Evolutionary conservation across 2,797 vertebrate genomes (phyloP), one percentile per base, ranked within the genome.

Genomic region (Nyctibius grandis): DNA sequence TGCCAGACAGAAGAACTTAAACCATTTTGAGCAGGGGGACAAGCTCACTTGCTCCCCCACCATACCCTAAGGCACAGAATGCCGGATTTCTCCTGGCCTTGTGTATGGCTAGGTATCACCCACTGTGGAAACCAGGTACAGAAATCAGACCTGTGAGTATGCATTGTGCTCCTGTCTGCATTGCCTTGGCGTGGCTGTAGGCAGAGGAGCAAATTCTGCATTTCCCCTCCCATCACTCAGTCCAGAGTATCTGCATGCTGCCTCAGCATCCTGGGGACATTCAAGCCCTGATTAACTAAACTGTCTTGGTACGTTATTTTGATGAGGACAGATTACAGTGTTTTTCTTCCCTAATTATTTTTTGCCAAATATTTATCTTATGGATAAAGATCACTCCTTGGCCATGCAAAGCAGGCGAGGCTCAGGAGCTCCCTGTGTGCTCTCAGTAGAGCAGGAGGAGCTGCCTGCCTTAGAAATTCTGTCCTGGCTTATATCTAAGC

Each of bases 341-440:
- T 54, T 85, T 95, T 82, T 33, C 15, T 79, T 63, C 36, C 29
- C 5, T 94, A 83, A 87, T 87, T 91, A 42, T 79, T 93, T 90
- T 80, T 14, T 70, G n/a, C 28, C 21, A 79, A 91, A 82, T 77
- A 87, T 91, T 93, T 89, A 15, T 61, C 45, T 73, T 48, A 8
- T 7, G 33, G 68, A 80, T 93, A 54, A 85, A 77, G 34, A 59
- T 81, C 0, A 0, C 15, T 73, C 19, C 16, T 29, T 59, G 51
- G 40, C 45, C 40, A 25, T 0, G 5, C 6, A 60, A 70, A 87
- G 18, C n/a, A 70, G 38, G 10, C 0, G 1, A 69, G 15, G 56
- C 44, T 82, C 9, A 3, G 33, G 34, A 73, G 54, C 7, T 54
- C 28, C 23, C 11, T 1, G 0, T 22, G 11, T 14, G 6, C 36